phyloP scores from a whole-genome alignment of 2,113 vertebrate species.

The Oriolus oriolus region DNA sequence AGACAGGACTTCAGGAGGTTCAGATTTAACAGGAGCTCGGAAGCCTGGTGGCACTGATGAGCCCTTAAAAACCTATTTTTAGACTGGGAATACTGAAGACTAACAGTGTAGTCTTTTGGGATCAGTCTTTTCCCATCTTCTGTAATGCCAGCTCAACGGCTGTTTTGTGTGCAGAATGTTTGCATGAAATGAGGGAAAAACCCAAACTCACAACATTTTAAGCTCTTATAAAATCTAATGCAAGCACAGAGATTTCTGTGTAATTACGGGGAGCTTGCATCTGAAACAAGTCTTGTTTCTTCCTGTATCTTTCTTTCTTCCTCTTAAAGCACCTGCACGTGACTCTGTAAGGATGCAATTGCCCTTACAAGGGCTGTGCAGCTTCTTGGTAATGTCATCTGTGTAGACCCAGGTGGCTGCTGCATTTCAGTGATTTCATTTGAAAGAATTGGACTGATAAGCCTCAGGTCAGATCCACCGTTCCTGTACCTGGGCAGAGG shows the following conservation, averaged over 20 bases:
- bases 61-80: background rate
- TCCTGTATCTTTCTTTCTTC: slow-evolving; percentile 1
- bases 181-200: background rate
- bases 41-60: background rate
- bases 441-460: background rate
- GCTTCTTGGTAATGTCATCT: background rate
- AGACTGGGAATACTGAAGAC: background rate
- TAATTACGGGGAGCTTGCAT: background rate
- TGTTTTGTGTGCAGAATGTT: background rate
- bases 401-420: background rate
- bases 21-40: background rate
- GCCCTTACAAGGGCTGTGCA: background rate
- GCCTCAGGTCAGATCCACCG: background rate
- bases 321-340: background rate
- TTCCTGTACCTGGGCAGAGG: background rate
- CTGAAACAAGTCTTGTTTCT: background rate
- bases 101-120: background rate
- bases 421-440: background rate
- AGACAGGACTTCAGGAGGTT: background rate
- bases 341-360: background rate
- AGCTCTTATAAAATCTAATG: slow-evolving; percentile 21
- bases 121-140: background rate
- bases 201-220: background rate
- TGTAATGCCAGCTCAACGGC: background rate
- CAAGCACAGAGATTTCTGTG: background rate